These are phyloP conservation scores for Keiferia lycopersicella DNA, from an alignment of 2,888 invertebrate genomes.

Conservation along the genomic window DNA sequence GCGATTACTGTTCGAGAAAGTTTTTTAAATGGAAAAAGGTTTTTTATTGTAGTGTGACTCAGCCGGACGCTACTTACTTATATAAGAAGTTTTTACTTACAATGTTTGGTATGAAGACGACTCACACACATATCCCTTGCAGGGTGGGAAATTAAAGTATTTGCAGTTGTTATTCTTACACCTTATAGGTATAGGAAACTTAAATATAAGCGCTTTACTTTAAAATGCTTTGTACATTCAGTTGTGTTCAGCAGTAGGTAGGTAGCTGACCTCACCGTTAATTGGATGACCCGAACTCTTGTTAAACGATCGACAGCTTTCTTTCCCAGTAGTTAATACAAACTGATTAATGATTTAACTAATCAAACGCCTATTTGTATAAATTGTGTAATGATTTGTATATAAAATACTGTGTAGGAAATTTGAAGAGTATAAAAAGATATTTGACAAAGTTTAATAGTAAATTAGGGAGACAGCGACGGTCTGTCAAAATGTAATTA, in stretches of 20 bases:
- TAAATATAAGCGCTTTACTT: no score
- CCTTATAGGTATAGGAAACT: no score
- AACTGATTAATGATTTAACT: neutral
- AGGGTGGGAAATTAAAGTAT: no score
- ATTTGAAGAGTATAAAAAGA: neutral
- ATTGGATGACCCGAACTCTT: slow-evolving; percentile 2
- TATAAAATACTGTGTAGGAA: neutral
- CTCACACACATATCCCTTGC: no score
- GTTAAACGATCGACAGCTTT: neutral
- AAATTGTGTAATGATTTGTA: neutral
- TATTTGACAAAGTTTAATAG: neutral
- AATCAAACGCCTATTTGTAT: neutral
- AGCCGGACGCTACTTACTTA: no score
- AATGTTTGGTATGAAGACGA: no score
- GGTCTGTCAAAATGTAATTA: no score
- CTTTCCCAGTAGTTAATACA: neutral
- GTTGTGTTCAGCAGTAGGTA: no score
- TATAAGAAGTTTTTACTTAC: no score
- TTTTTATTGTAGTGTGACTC: neutral
- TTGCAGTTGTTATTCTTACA: no score
- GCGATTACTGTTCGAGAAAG: neutral
- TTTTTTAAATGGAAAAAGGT: neutral
- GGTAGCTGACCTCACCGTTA: neutral
- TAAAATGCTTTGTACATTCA: no score
- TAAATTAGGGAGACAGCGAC: no score